Conservation (phyloP, 2,113 vertebrate genomes). For the zebrafish (Danio rerio) region DNA sequence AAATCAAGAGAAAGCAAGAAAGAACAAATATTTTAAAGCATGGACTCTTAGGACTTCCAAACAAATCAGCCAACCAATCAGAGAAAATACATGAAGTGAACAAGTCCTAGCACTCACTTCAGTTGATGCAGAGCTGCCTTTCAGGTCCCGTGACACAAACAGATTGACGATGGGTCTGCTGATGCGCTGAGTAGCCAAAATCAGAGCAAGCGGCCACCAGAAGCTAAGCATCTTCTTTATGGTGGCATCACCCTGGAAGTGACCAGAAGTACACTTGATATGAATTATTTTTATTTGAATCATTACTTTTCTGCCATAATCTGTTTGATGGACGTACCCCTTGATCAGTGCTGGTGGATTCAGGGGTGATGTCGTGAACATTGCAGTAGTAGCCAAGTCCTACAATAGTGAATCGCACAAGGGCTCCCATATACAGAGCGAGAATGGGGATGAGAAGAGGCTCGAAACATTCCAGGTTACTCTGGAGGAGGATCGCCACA, state of each 20-base stretch:
- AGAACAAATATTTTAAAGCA: too few relatives aligned
- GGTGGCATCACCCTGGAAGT: conserved; percentile 89
- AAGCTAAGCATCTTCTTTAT: conserved; percentile 96
- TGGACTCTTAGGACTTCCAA: too few relatives aligned
- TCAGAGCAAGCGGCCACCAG: conserved; percentile 98
- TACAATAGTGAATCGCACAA: conserved; percentile 91
- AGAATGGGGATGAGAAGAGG: conserved; percentile 95
- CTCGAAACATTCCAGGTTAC: conserved; percentile 92
- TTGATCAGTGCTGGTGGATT: conserved; percentile 88
- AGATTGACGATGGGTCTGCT: conserved; percentile 97
- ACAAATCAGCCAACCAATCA: too few relatives aligned
- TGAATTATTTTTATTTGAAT: neutral
- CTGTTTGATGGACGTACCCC: conserved; percentile 77
- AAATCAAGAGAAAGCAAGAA: too few relatives aligned
- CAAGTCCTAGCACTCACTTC: conserved; percentile 78
- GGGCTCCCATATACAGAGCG: conserved; percentile 95
- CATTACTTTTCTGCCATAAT: neutral
- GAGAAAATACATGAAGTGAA: too few relatives aligned
- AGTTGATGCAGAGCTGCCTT: conserved; percentile 86
- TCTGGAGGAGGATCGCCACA: conserved; percentile 95
- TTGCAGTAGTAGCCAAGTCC: conserved; percentile 94
- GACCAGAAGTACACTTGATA: neutral
- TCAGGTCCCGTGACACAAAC: conserved; percentile 95
- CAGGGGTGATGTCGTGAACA: conserved; percentile 92
- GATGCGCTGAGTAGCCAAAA: conserved; percentile 95